Percentiles rank a stretch among this genome's conserved stretches.
Evolutionary conservation across 2,797 vertebrate genomes (phyloP).

Genomic region (Galago senegalensis): DNA sequence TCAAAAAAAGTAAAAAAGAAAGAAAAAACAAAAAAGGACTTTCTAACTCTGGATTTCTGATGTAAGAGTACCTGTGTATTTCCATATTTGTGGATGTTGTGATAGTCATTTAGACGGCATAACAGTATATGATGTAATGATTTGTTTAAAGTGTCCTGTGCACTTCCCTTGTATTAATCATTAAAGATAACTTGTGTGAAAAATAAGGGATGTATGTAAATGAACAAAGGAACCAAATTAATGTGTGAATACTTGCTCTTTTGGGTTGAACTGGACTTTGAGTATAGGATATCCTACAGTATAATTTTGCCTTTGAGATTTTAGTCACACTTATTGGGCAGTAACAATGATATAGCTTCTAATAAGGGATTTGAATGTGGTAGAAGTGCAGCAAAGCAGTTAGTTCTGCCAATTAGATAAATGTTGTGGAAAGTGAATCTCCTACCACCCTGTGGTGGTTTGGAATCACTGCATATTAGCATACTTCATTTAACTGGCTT

Average conservation of each 20-base stretch:
- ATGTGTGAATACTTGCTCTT: background rate
- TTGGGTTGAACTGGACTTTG: conserved; percentile 20
- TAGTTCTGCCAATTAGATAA: conserved; percentile 88
- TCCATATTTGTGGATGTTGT: background rate
- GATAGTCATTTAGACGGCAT: background rate
- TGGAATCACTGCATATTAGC: conserved; percentile 89
- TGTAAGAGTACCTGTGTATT: background rate
- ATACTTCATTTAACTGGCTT: conserved; percentile 85
- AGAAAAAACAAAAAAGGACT: too few relatives aligned
- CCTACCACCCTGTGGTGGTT: conserved; percentile 90
- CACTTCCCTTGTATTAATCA: background rate
- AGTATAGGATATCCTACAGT: conserved; percentile 19
- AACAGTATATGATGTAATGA: background rate
- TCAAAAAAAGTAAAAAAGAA: too few relatives aligned
- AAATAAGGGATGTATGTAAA: background rate
- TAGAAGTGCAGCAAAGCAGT: conserved; percentile 82
- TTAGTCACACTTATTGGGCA: conserved; percentile 60
- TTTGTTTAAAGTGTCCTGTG: background rate
- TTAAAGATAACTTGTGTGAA: background rate
- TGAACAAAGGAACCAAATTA: background rate
- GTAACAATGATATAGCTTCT: conserved; percentile 56
- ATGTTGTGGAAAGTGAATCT: conserved; percentile 88
- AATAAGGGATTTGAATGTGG: conserved; percentile 75
- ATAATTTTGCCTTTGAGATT: conserved; percentile 63
- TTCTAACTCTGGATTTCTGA: background rate